phyloP scores from a whole-genome alignment of 2,888 invertebrate species.

The Crocallis elinguaria region DNA sequence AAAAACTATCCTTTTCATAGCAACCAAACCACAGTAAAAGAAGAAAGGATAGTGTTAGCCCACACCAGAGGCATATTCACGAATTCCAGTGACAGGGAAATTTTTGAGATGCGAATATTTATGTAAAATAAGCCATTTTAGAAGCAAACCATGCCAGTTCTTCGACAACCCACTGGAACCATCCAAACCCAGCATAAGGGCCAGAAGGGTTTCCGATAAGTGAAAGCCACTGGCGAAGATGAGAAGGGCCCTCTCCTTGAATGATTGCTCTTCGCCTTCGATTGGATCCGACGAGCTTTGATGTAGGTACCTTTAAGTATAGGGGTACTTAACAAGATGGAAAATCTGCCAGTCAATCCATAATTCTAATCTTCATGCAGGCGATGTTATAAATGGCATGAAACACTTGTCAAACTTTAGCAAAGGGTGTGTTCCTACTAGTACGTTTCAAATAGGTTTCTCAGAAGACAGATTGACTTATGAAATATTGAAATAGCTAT shows the following conservation, averaged over 20 bases:
- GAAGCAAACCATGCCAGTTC: no score
- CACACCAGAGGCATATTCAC: no score
- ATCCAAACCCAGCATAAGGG: slow-evolving; percentile 25
- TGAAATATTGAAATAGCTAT: no score
- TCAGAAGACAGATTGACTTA: no score
- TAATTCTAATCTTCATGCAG: not conserved
- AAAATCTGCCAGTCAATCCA: slow-evolving; percentile 20
- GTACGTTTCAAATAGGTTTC: no score
- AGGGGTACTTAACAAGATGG: slow-evolving; percentile 6
- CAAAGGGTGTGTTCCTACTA: no score
- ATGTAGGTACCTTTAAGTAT: slow-evolving; percentile 7
- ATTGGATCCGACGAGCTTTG: slow-evolving; percentile 27
- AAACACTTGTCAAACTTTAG: not conserved
- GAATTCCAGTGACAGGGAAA: no score
- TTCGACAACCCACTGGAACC: not conserved
- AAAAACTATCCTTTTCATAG: no score
- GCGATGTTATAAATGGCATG: not conserved
- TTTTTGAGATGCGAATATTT: no score
- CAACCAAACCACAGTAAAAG: no score
- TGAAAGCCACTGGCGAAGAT: slow-evolving; percentile 52
- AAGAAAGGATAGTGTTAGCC: no score
- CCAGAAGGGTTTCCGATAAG: slow-evolving; percentile 48
- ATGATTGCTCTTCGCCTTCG: slow-evolving; percentile 35
- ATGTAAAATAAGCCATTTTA: no score
- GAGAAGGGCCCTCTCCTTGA: slow-evolving; percentile 36